phyloP scores from a whole-genome alignment of 2,113 vertebrate genomes.

The Hippocampus mohnikei region DNA sequence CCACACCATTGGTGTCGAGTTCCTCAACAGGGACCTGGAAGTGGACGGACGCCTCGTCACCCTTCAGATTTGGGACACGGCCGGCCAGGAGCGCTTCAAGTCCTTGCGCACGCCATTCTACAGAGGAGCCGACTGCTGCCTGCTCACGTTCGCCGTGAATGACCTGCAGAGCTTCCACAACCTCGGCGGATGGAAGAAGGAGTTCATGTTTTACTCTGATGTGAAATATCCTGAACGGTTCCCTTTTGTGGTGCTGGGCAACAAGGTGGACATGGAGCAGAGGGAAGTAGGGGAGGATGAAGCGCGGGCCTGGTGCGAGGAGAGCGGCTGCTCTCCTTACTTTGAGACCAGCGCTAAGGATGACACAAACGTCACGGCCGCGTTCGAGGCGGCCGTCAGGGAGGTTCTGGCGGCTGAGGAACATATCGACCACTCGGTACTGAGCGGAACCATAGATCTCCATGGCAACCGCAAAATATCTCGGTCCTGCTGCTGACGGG shows the following conservation, averaged over 20 bases:
- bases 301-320: slow-evolving; percentile 88
- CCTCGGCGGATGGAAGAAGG: slow-evolving; percentile 92
- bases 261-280: slow-evolving; percentile 89
- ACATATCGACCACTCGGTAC: slow-evolving; percentile 85
- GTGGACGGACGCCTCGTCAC: slow-evolving; percentile 93
- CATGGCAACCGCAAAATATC: slow-evolving; percentile 83
- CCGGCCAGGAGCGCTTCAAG: slow-evolving; percentile 95
- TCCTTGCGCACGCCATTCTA: slow-evolving; percentile 95
- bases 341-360: slow-evolving; percentile 98
- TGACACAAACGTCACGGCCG: slow-evolving; percentile 90
- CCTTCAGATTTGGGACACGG: slow-evolving; percentile 98
- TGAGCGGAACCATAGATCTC: slow-evolving; percentile 87
- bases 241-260: slow-evolving; percentile 93
- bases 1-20: slow-evolving; percentile 97
- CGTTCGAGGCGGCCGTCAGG: slow-evolving; percentile 91
- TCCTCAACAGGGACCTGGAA: slow-evolving; percentile 93
- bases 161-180: slow-evolving; percentile 95
- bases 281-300: slow-evolving; percentile 86
- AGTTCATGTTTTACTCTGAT: slow-evolving; percentile 92
- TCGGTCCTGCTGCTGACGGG: slow-evolving; percentile 82
- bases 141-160: slow-evolving; percentile 94
- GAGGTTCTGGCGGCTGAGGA: slow-evolving; percentile 90
- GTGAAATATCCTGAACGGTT: slow-evolving; percentile 89
- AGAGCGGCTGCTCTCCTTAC: slow-evolving; percentile 89
- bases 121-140: slow-evolving; percentile 93